Evolutionary conservation across 2,888 invertebrate genomes (phyloP).

Genomic region (Ormyrus thymus): DNA sequence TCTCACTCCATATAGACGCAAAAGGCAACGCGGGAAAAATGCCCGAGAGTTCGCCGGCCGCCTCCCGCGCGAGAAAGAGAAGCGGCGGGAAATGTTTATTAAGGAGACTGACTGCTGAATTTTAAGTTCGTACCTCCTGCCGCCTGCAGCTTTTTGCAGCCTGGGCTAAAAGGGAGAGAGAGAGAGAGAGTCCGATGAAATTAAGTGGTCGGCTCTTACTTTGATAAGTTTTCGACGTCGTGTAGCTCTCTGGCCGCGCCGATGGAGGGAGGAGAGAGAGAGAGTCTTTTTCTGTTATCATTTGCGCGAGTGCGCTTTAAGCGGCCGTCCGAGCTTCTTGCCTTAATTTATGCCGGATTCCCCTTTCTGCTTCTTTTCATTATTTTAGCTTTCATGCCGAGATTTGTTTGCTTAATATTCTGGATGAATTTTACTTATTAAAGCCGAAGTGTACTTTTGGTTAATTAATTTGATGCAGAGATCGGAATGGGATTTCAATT

Average conservation of each 20-base stretch:
- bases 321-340: too few species aligned
- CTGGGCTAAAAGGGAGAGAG: too few species aligned
- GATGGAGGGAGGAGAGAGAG: neutral
- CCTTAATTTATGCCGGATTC: too few species aligned
- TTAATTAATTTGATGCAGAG: too few species aligned
- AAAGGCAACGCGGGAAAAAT: neutral
- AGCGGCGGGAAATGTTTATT: conserved; percentile 37
- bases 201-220: conserved; percentile 28
- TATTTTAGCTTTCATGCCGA: too few species aligned
- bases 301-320: neutral
- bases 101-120: conserved; percentile 43
- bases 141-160: neutral
- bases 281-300: neutral
- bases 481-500: too few species aligned
- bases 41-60: neutral
- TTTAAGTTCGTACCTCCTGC: conserved; percentile 18
- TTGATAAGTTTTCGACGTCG: conserved; percentile 40
- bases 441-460: too few species aligned
- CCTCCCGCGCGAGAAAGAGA: neutral
- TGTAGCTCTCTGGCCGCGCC: too few species aligned
- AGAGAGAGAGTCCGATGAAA: conserved; percentile 13
- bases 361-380: too few species aligned
- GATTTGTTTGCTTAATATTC: too few species aligned
- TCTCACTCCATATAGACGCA: neutral
- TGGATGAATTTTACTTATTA: too few species aligned